Evolutionary conservation across 2,888 invertebrate species (phyloP).

Genomic region (Heliconius erato): DNA sequence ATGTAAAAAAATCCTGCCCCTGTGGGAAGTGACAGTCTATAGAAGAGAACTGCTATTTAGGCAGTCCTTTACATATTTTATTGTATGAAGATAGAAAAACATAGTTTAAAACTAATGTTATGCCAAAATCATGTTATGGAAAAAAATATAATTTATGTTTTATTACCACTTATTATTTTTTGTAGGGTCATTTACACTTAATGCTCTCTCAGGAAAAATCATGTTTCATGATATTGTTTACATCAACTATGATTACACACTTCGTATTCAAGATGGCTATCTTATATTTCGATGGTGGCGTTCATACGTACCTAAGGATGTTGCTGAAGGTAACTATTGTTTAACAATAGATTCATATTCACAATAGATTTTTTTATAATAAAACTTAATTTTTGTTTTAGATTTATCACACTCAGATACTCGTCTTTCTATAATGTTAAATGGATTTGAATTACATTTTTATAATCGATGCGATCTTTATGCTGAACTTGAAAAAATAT

Average conservation of each 20-base stretch:
- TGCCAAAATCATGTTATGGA: neutral
- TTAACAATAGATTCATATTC: neutral
- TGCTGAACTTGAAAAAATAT: conserved; percentile 93
- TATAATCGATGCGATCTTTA: conserved; percentile 97
- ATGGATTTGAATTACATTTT: conserved; percentile 97
- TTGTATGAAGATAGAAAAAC: no score
- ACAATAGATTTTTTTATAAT: neutral
- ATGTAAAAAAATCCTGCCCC: no score
- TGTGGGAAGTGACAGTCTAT: no score
- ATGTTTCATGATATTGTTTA: conserved; percentile 99
- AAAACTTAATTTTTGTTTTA: conserved; percentile 64
- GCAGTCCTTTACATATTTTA: no score
- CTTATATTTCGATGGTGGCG: conserved; percentile 99
- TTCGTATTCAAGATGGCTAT: conserved; percentile 98
- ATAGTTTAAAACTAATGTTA: no score
- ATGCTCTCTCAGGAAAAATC: conserved; percentile 98
- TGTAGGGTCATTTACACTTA: conserved; percentile 96
- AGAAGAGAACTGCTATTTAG: no score
- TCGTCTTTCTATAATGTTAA: conserved; percentile 94
- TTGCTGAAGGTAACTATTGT: conserved; percentile 93
- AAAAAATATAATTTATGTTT: neutral
- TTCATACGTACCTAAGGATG: conserved; percentile 97
- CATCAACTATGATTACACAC: conserved; percentile 96
- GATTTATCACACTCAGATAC: conserved; percentile 98
- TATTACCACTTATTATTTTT: conserved; percentile 49